phyloP scores from a whole-genome alignment of 1,140 invertebrate genomes.

The Lepidurus couesii region DNA sequence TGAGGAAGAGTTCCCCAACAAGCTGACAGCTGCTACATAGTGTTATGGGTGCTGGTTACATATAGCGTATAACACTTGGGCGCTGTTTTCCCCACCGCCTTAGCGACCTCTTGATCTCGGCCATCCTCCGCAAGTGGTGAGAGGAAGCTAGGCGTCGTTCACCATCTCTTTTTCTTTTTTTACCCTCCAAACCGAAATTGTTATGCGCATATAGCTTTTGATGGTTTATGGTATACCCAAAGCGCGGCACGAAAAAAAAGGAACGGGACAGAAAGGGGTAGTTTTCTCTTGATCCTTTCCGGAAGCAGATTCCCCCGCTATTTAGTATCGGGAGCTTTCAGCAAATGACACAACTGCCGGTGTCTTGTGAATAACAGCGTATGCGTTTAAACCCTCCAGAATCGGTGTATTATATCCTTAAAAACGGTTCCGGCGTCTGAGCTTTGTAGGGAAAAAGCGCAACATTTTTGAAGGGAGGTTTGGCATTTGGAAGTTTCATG shows the following conservation, averaged over 20 bases:
- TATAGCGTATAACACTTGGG: background rate
- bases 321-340: background rate
- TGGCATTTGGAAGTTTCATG: background rate
- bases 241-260: too few relatives aligned
- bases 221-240: background rate
- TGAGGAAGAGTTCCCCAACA: background rate
- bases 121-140: background rate
- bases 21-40: constrained; percentile 4
- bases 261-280: background rate
- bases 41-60: background rate
- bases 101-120: constrained; percentile 3
- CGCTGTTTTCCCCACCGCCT: background rate
- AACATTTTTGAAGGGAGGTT: too few relatives aligned
- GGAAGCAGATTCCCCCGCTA: background rate
- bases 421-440: too few relatives aligned
- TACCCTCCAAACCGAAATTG: background rate
- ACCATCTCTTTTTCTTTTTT: background rate
- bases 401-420: too few relatives aligned
- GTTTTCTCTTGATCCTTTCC: background rate
- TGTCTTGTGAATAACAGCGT: constrained; percentile 2
- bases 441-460: too few relatives aligned
- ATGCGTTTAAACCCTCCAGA: background rate
- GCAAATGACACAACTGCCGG: constrained; percentile 11
- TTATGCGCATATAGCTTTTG: background rate
- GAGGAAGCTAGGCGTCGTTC: background rate